Base-by-base conservation (phyloP, 2,888 invertebrate species). In the Lasiommata megera region DNA sequence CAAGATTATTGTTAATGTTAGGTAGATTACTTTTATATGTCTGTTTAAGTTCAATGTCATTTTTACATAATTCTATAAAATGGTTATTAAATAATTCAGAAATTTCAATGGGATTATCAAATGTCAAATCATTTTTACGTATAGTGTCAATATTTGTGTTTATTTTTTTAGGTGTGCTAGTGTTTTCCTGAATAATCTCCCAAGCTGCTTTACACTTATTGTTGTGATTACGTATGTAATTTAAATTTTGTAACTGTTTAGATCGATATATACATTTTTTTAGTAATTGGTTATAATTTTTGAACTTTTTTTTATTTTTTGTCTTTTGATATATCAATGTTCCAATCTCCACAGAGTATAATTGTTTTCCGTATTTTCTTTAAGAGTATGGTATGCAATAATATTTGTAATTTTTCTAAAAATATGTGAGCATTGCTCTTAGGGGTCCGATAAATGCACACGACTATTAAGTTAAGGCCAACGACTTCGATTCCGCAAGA, bases 321-420 rank as follows among this genome's bases (percentile, higher is more conserved):
- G 16, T 40, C 17, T 40, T 40, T 43, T 9, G 54, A 8, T 12
- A 18, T 36, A 28, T 58, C 48, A 3, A 58, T 41, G 12, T 58
- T 58, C 37, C 52, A 51, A 31, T 58, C 57, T 16, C 53, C 48
- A 31, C 53, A 53, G 31, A 58, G 1, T 12, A 58, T 18, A 9
- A 48, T 41, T n/a, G 40, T 56, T 51, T 51, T 56, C 16, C 28
- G 6, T 5, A 9, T 11, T 36, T 36, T 51, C 16, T 44, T 56
- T 11, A n/a, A 23, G n/a, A 34, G 23, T 2, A 51, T 7, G 6
- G n/a, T 11, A 5, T 43, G n/a, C 5, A 53, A 34, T 1, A 44
- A 17, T n/a, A 16, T 16, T 11, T 43, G 29, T 17, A 52, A 31
- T 14, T 52, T 52, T 5, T 41, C 29, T 1, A 52, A 16, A 40